A percentile compares a stretch with the other conserved stretches of the same genome.
Conservation (phyloP, 2,888 invertebrate genomes). For the Charanyca ferruginea region DNA sequence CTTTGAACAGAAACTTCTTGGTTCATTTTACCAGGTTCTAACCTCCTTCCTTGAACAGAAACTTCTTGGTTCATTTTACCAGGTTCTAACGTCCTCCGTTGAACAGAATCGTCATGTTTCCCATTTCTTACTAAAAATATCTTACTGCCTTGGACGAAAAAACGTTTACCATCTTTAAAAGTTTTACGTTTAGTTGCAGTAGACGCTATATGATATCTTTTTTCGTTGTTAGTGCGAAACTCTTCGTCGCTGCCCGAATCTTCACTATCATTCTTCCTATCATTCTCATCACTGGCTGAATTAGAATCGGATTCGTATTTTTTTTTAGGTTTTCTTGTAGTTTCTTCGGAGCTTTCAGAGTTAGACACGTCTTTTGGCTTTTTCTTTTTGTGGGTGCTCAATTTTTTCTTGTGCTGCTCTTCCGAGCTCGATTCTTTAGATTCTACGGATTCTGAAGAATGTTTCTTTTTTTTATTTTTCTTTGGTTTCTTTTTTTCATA, state of each 20-base stretch:
- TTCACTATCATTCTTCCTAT: fast-evolving
- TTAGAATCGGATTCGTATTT: not conserved
- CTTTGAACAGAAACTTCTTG: too few relatives aligned
- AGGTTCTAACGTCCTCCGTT: constrained; percentile 66
- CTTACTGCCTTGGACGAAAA: not conserved
- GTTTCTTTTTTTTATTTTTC: not conserved
- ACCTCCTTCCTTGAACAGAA: too few relatives aligned
- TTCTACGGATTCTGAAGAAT: not conserved
- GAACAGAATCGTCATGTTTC: fast-evolving
- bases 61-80: too few relatives aligned
- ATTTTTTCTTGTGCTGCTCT: not conserved
- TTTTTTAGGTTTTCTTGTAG: not conserved
- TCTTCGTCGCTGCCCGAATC: constrained; percentile 3
- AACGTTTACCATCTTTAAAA: not conserved
- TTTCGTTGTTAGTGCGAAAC: not conserved
- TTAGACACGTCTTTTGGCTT: not conserved
- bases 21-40: too few relatives aligned
- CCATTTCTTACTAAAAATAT: not conserved
- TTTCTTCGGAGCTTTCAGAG: not conserved
- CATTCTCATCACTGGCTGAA: not conserved
- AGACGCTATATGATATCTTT: not conserved
- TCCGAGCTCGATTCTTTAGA: constrained; percentile 7
- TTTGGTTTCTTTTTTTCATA: not conserved
- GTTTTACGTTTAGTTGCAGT: constrained; percentile 2
- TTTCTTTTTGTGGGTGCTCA: too few relatives aligned